Conservation (phyloP, 2,113 vertebrate species). For the Ancistrus triradiatus region DNA sequence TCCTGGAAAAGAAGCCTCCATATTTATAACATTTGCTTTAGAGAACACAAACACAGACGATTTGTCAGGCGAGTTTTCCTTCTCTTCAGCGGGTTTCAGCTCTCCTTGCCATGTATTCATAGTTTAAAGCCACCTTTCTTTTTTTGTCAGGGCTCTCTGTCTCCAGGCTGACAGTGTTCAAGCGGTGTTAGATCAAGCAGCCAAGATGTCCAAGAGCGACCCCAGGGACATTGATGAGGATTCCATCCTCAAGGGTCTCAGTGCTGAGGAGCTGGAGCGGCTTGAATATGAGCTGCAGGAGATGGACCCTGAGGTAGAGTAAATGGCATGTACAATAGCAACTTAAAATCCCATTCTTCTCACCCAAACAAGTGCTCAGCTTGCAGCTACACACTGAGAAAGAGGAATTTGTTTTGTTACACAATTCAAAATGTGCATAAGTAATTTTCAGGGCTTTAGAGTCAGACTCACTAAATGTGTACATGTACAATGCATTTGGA, state of each 20-base stretch:
- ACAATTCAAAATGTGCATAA: too few relatives aligned
- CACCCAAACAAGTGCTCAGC: too few relatives aligned
- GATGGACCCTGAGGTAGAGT: constrained; percentile 90
- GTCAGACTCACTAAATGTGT: too few relatives aligned
- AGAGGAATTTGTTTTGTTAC: too few relatives aligned
- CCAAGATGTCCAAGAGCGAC: constrained; percentile 71
- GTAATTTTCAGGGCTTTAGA: too few relatives aligned
- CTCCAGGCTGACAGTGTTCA: constrained; percentile 48
- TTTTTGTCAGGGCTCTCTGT: constrained; percentile 9
- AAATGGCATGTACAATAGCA: too few relatives aligned
- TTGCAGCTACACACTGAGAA: too few relatives aligned
- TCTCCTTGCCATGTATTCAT: not conserved
- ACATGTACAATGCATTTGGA: too few relatives aligned
- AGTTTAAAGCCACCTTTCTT: not conserved
- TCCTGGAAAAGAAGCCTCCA: constrained; percentile 10
- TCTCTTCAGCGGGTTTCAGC: not conserved
- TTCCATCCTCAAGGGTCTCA: constrained; percentile 84
- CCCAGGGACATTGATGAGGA: constrained; percentile 96
- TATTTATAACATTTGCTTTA: constrained; percentile 2
- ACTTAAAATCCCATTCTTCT: too few relatives aligned
- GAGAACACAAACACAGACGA: constrained; percentile 1
- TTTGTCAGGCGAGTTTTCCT: not conserved
- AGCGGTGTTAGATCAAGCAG: constrained; percentile 44
- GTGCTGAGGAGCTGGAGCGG: constrained; percentile 79
- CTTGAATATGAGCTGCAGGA: constrained; percentile 87